Evolutionary conservation across 1,140 invertebrate genomes (phyloP).

Genomic region (Drosophila neocordata): DNA sequence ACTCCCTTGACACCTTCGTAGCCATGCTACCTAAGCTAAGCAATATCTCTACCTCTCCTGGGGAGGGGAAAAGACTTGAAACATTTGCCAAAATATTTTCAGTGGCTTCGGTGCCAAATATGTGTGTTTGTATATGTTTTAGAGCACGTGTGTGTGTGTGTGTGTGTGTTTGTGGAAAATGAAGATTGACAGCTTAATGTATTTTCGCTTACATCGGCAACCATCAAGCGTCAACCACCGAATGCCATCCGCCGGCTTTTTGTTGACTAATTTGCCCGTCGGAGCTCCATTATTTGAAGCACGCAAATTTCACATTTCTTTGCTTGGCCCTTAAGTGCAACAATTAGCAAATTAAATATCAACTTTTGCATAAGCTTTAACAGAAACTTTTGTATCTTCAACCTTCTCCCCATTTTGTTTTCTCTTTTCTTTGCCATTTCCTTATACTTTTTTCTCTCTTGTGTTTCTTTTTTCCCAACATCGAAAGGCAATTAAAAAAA

Average conservation of each 20-base stretch:
- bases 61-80: constrained; percentile 20
- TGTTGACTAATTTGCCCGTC: constrained; percentile 66
- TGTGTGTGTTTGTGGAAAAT: constrained; percentile 44
- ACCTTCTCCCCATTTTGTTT: too few relatives aligned
- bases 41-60: not conserved
- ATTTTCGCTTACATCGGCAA: constrained; percentile 61
- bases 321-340: constrained; percentile 59
- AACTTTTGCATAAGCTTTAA: constrained; percentile 47
- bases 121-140: constrained; percentile 25
- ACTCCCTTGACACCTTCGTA: not conserved
- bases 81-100: constrained; percentile 72
- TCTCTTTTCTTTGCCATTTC: too few relatives aligned
- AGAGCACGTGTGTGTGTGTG: constrained; percentile 17
- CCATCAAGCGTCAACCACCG: constrained; percentile 19
- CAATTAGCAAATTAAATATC: constrained; percentile 76
- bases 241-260: constrained; percentile 43
- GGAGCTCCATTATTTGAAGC: constrained; percentile 35
- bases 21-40: not conserved
- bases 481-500: constrained; percentile 68
- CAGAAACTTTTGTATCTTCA: constrained; percentile 18
- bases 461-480: constrained; percentile 37
- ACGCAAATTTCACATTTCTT: constrained; percentile 61
- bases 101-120: constrained; percentile 26
- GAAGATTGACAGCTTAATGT: constrained; percentile 80
- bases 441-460: not conserved